Evolutionary conservation across 2,113 vertebrate species (phyloP), one percentile per base, ranked within the genome.

Genomic region (Penelope pileata): DNA sequence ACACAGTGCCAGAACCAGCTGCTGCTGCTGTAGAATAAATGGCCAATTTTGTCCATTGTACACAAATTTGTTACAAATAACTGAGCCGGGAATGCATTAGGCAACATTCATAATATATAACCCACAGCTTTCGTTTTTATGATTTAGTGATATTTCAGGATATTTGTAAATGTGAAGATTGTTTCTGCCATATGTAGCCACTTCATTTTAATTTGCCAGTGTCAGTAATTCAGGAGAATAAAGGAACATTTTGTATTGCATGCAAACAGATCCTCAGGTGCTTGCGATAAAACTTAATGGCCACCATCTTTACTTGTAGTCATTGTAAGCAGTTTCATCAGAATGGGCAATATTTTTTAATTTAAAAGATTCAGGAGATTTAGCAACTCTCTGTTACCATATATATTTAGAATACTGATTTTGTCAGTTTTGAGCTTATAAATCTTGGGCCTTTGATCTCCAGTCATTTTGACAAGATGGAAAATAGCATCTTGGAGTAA

Each of bases 171-270:
- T 98, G 98, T 98, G 98, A 95, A 97, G 96, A 98, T 98, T 97
- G 97, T 97, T 97, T 97, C 97, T 98, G 93, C 98, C 98, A 98
- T 98, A 99, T 99, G 98, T 98, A 98, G 96, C 97, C 98, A 98
- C 98, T 99, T 98, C 96, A 98, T 99, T 98, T 98, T 98, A 98
- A 98, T 99, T 98, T 99, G 97, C 98, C 96, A 97, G 96, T 99
- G 98, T 99, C 98, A 98, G 98, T 98, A 98, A 98, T 98, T 98
- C 97, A 95, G 94, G 97, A 97, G 97, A 97, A 97, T 97, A 96
- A 98, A 97, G 94, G 97, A 98, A 97, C 96, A 94, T 98, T 98
- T 98, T 97, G 94, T 97, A 95, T 97, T 96, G 96, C 97, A 94
- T 96, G 90, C 95, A 97, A 98, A 98, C 97, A 96, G 98, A 98